Evolutionary conservation across 1,140 invertebrate species (phyloP).

Genomic region (Armadillidium nasatum): DNA sequence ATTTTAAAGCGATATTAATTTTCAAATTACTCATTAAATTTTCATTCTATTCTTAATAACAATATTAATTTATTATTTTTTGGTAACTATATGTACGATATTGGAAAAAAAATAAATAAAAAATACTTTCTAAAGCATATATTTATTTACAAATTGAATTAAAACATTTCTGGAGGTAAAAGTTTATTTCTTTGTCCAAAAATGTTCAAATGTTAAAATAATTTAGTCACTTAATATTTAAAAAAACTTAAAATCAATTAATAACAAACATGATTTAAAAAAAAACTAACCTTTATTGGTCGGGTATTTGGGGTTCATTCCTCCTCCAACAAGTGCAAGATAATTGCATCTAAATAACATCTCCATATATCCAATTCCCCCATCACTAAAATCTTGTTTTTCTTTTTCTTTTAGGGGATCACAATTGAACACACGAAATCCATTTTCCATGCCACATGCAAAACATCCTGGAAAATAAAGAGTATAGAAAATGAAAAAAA

Average conservation of each 20-base stretch:
- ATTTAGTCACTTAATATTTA: neutral
- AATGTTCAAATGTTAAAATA: neutral
- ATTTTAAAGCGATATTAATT: too few species aligned
- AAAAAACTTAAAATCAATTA: neutral
- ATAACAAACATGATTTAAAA: neutral
- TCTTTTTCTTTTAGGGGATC: constrained; percentile 96
- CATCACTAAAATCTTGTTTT: constrained; percentile 81
- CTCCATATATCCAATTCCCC: constrained; percentile 88
- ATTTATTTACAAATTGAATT: too few species aligned
- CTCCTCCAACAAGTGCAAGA: constrained; percentile 90
- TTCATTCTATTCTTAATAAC: too few species aligned
- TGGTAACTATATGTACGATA: too few species aligned
- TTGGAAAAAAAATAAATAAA: too few species aligned
- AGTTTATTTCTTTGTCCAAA: too few species aligned
- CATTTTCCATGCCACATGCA: constrained; percentile 92
- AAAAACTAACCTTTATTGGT: constrained; percentile 70
- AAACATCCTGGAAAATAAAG: constrained; percentile 83
- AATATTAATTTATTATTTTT: too few species aligned
- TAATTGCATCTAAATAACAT: constrained; percentile 98
- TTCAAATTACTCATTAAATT: too few species aligned
- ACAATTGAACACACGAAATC: constrained; percentile 95
- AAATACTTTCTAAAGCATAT: too few species aligned
- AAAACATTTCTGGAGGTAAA: too few species aligned
- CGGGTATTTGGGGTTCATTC: constrained; percentile 83
- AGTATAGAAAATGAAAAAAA: too few species aligned